phyloP scores from a whole-genome alignment of 2,113 vertebrate species.

The Microcebus jonahi region DNA sequence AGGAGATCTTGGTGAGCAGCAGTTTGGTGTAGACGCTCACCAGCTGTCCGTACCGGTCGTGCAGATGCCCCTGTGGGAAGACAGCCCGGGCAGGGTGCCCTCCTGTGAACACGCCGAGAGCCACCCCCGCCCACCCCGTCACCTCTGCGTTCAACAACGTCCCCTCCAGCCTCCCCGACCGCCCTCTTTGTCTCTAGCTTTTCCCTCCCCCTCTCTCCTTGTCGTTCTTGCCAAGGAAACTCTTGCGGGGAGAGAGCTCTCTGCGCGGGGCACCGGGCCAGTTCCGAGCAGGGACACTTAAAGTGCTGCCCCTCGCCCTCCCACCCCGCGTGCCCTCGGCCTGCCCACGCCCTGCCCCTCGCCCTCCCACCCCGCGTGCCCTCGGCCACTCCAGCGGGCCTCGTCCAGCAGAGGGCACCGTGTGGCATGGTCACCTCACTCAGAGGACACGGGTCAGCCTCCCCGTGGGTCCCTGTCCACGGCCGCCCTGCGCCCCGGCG shows the following conservation, averaged over 20 bases:
- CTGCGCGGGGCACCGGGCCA: conserved; percentile 44
- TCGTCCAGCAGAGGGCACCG: background rate
- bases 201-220: background rate
- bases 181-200: background rate
- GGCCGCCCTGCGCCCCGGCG: no score
- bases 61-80: conserved; percentile 89
- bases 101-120: rapidly evolving
- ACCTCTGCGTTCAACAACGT: background rate
- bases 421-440: rapidly evolving
- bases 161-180: background rate
- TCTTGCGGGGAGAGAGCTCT: background rate
- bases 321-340: rapidly evolving
- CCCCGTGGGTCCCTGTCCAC: background rate
- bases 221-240: background rate
- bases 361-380: background rate
- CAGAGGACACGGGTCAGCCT: background rate
- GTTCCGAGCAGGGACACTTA: background rate
- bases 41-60: conserved; percentile 94
- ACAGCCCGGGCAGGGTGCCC: background rate
- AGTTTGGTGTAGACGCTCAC: conserved; percentile 92
- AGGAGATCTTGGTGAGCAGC: conserved; percentile 94
- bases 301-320: background rate
- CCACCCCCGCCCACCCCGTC: background rate
- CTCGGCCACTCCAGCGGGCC: rapidly evolving
- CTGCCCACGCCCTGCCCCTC: background rate